Percentiles rank a stretch among this genome's conserved stretches.
Evolutionary conservation across 2,113 vertebrate genomes (phyloP).

Genomic region (Saguinus midas): DNA sequence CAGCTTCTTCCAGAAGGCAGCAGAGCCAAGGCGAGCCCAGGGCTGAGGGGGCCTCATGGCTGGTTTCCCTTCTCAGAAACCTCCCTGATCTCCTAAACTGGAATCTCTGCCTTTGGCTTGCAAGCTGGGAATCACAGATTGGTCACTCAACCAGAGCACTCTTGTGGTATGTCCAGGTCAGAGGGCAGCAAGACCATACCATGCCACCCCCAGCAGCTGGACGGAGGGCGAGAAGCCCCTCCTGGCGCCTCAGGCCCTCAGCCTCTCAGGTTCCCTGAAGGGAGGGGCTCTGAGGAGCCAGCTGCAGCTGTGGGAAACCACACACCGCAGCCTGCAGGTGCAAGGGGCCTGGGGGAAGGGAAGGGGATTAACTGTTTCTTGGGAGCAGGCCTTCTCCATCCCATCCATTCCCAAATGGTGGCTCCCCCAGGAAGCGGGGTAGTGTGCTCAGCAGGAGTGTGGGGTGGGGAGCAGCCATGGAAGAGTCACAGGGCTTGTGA

Average conservation of each 20-base stretch:
- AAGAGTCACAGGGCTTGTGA: not conserved
- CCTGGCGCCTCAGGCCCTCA: constrained; percentile 44
- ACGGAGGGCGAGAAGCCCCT: constrained; percentile 30
- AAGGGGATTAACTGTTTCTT: constrained; percentile 86
- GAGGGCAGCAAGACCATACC: not conserved
- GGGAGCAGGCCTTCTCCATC: constrained; percentile 71
- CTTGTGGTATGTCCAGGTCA: not conserved
- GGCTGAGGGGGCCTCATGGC: not conserved
- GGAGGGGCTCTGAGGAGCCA: constrained; percentile 78
- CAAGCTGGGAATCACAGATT: not conserved
- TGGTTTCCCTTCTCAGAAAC: not conserved
- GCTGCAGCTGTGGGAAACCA: constrained; percentile 88
- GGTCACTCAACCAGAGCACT: not conserved
- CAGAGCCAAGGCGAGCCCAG: not conserved
- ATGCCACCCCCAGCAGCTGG: constrained; percentile 28
- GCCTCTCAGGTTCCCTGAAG: constrained; percentile 73
- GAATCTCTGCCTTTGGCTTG: not conserved
- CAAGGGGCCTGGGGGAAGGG: constrained; percentile 81
- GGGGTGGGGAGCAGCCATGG: too few species aligned
- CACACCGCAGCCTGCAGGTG: constrained; percentile 88
- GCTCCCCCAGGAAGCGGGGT: not conserved
- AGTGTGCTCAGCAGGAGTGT: too few species aligned
- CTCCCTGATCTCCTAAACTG: not conserved
- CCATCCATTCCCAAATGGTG: not conserved
- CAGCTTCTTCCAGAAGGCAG: constrained; percentile 9